phyloP scores from a whole-genome alignment of 1,140 invertebrate genomes.

The Chrysoperla carnea region DNA sequence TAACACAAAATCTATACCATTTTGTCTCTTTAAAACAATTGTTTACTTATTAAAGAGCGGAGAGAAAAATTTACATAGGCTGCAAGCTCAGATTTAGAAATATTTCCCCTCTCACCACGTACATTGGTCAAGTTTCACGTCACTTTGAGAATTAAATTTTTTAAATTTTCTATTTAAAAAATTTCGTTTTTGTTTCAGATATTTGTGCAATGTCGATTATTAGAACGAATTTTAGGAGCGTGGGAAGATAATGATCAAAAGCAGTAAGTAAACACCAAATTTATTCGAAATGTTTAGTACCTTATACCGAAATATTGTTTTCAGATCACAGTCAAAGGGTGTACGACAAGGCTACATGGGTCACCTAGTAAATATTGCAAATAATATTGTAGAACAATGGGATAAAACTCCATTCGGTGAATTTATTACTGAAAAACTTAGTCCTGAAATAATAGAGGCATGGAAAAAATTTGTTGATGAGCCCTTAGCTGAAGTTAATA shows the following conservation, averaged over 20 bases:
- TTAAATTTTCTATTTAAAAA: no score
- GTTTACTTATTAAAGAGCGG: no score
- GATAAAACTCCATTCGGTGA: slow-evolving; percentile 24
- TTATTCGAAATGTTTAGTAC: neutral
- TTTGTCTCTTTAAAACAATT: no score
- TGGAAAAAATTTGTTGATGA: slow-evolving; percentile 41
- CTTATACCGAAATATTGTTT: slow-evolving; percentile 2
- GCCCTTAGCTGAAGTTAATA: slow-evolving; percentile 38
- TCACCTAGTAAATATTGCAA: slow-evolving; percentile 30
- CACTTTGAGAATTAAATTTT: no score
- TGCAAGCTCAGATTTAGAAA: no score
- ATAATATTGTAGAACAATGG: slow-evolving; percentile 34
- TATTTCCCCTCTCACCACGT: no score
- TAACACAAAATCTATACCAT: no score
- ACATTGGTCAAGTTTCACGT: no score
- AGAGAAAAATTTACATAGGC: no score
- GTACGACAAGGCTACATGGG: slow-evolving; percentile 30
- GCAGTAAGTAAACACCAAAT: slow-evolving; percentile 20
- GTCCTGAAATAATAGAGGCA: slow-evolving; percentile 29
- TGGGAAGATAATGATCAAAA: slow-evolving; percentile 32
- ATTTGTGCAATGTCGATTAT: slow-evolving; percentile 28
- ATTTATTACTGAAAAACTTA: slow-evolving; percentile 32
- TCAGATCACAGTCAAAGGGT: slow-evolving; percentile 14
- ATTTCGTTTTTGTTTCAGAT: no score
- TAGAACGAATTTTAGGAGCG: slow-evolving; percentile 28